phyloP scores from a whole-genome alignment of 2,888 invertebrate genomes.

The Volucella zonaria region DNA sequence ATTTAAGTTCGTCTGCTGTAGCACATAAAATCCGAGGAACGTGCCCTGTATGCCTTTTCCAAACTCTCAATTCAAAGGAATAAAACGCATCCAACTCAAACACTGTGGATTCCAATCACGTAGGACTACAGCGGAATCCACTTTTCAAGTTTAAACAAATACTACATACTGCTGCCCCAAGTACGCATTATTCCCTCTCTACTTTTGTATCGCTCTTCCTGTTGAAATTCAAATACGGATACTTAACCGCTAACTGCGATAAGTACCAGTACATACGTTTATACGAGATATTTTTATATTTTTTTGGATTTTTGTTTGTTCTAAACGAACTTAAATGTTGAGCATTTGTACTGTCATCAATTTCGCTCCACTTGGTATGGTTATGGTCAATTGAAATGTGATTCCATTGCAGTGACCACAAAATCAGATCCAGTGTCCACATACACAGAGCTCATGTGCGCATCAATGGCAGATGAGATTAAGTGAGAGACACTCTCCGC shows the following conservation, averaged over 20 bases:
- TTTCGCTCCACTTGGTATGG: constrained; percentile 21
- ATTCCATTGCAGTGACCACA: not conserved
- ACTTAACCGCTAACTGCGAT: not conserved
- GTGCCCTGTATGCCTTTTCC: constrained; percentile 42
- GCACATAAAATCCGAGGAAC: constrained; percentile 51
- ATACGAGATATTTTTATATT: too few relatives aligned
- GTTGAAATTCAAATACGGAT: constrained; percentile 5
- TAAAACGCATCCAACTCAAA: constrained; percentile 12
- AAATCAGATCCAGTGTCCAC: not conserved
- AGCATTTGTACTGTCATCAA: constrained; percentile 43
- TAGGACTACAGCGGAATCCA: constrained; percentile 52
- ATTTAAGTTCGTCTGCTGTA: constrained; percentile 26
- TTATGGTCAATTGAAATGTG: constrained; percentile 23
- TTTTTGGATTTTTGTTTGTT: too few relatives aligned
- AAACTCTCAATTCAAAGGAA: constrained; percentile 22
- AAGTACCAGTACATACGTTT: not conserved
- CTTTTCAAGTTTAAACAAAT: constrained; percentile 22
- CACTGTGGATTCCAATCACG: constrained; percentile 57
- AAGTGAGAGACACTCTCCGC: constrained; percentile 14
- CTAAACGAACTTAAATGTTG: not conserved
- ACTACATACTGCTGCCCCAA: not conserved
- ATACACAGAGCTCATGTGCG: not conserved
- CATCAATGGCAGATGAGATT: constrained; percentile 30
- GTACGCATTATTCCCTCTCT: too few relatives aligned
- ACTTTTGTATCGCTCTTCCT: too few relatives aligned